phyloP scores from a whole-genome alignment of 2,797 vertebrate genomes.

The Lacerta bilineata region DNA sequence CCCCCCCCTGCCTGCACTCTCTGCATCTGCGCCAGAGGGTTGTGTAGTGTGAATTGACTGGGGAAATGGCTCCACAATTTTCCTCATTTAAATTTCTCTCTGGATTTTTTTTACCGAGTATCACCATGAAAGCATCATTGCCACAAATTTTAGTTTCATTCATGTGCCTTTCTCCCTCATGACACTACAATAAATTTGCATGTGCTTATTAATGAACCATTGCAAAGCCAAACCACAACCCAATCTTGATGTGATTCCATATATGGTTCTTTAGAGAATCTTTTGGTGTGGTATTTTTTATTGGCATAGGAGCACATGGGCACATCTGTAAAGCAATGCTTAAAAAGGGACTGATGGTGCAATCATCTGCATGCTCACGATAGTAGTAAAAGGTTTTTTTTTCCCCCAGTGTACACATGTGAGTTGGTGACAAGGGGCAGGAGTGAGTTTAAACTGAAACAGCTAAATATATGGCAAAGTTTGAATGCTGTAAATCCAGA shows the following conservation, averaged over 20 bases:
- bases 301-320: background rate
- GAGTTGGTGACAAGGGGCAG: background rate
- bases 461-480: background rate
- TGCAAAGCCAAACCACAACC: background rate
- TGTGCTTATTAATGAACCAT: background rate
- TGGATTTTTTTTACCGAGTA: background rate
- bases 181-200: background rate
- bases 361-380: background rate
- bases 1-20: no score
- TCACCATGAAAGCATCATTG: background rate
- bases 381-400: background rate
- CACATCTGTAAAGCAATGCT: background rate
- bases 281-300: background rate
- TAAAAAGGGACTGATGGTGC: background rate
- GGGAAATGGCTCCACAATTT: background rate
- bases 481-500: background rate
- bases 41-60: background rate
- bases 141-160: background rate
- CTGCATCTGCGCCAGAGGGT: no score
- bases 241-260: background rate
- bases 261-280: no score
- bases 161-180: background rate
- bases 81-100: no score
- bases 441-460: background rate
- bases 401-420: background rate